Percentiles rank a stretch among this genome's conserved stretches.
Evolutionary conservation across 2,888 invertebrate genomes (phyloP).

Genomic region (Drosophila neonasuta): DNA sequence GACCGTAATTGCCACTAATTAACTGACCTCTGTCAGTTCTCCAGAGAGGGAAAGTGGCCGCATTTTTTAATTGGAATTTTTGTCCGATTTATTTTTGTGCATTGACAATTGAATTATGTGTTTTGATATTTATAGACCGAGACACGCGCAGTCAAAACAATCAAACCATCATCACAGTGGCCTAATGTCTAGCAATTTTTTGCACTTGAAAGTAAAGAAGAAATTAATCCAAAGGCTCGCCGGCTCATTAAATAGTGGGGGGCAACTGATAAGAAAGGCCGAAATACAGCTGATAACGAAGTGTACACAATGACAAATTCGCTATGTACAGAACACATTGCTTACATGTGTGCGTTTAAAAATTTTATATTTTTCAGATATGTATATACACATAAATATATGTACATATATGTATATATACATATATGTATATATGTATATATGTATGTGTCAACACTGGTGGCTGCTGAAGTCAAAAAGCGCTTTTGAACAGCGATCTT

Average conservation of each 20-base stretch:
- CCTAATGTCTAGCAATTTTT: not conserved
- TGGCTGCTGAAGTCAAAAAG: slow-evolving; percentile 19
- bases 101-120: slow-evolving; percentile 27
- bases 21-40: slow-evolving; percentile 39
- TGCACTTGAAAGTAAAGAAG: slow-evolving; percentile 3
- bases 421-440: slow-evolving; percentile 19
- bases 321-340: not conserved
- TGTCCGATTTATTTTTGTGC: slow-evolving; percentile 51
- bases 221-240: slow-evolving; percentile 2
- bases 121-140: slow-evolving; percentile 4
- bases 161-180: not conserved
- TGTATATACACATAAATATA: slow-evolving; percentile 12
- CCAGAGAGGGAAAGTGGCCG: slow-evolving; percentile 1
- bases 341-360: slow-evolving; percentile 4
- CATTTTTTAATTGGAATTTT: slow-evolving; percentile 4
- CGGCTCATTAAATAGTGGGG: slow-evolving; percentile 15
- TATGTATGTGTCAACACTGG: slow-evolving; percentile 17
- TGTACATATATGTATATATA: not conserved
- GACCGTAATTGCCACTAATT: slow-evolving; percentile 42
- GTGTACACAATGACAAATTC: slow-evolving; percentile 24
- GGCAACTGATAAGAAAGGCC: slow-evolving; percentile 37
- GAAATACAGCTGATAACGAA: slow-evolving; percentile 28
- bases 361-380: not conserved
- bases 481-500: slow-evolving; percentile 11
- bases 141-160: too few relatives aligned